These are phyloP conservation scores for Callospermophilus lateralis DNA, from an alignment of 2,113 vertebrate species.

Conservation along the genomic window DNA sequence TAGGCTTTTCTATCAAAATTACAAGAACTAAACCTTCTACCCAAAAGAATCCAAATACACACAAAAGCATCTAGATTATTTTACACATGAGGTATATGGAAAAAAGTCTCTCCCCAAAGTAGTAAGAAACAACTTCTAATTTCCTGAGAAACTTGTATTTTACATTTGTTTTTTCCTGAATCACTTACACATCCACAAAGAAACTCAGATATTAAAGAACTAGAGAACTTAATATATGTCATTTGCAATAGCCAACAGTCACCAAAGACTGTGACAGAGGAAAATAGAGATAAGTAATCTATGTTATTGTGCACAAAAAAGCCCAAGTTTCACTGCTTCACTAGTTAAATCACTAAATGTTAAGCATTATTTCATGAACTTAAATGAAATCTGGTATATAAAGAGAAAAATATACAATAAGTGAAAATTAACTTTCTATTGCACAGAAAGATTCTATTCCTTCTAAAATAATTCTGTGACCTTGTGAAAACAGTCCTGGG, in stretches of 20 bases:
- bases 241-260: not conserved
- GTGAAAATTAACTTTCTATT: not conserved
- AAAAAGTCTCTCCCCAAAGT: not conserved
- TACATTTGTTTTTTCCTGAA: not conserved
- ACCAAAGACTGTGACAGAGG: not conserved
- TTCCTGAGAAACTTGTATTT: not conserved
- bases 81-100: not conserved
- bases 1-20: slow-evolving; percentile 29
- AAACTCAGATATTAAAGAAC: slow-evolving; percentile 9
- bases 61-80: not conserved
- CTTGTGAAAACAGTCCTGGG: slow-evolving; percentile 14
- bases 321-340: not conserved
- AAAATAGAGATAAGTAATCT: not conserved
- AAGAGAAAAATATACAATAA: slow-evolving; percentile 16
- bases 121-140: slow-evolving; percentile 14
- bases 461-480: slow-evolving; percentile 56
- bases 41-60: slow-evolving; percentile 37
- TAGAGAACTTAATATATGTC: not conserved
- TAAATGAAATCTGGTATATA: not conserved
- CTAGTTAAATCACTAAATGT: not conserved
- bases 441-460: not conserved
- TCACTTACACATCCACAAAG: not conserved
- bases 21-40: not conserved
- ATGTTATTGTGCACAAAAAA: not conserved
- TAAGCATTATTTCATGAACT: not conserved